Evolutionary conservation across 1,140 invertebrate species (phyloP).

Genomic region (Monomorium pharaonis): DNA sequence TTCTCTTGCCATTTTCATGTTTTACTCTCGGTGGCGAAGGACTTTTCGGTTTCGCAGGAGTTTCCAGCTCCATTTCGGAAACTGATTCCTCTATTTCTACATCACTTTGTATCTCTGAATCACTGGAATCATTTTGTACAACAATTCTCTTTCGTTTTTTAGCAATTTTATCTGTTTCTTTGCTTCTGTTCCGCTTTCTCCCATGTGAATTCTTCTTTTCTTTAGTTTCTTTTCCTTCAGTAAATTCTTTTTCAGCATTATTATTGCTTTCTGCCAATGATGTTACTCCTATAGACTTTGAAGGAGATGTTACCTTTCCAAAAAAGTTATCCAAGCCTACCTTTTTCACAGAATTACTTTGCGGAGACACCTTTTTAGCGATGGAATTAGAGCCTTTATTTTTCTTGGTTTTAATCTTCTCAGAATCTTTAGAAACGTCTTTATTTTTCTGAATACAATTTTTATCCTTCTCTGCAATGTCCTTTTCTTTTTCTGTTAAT

Average conservation of each 20-base stretch:
- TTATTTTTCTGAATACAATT: slow-evolving; percentile 37
- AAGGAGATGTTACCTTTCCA: neutral
- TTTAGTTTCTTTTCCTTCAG: neutral
- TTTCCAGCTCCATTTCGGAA: slow-evolving; percentile 50
- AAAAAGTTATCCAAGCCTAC: slow-evolving; percentile 22
- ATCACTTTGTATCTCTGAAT: slow-evolving; percentile 70
- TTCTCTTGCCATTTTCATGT: slow-evolving; percentile 74
- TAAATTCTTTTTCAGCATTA: slow-evolving; percentile 5
- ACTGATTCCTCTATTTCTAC: slow-evolving; percentile 62
- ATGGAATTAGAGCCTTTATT: slow-evolving; percentile 13
- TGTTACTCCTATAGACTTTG: neutral
- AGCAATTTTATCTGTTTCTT: slow-evolving; percentile 57
- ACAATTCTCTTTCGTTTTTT: slow-evolving; percentile 81
- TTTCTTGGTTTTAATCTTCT: slow-evolving; percentile 18
- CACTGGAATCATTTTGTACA: slow-evolving; percentile 76
- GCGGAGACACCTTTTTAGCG: neutral
- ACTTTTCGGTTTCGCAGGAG: slow-evolving; percentile 58
- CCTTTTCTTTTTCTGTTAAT: slow-evolving; percentile 40
- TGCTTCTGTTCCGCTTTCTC: slow-evolving; percentile 75
- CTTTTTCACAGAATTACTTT: neutral
- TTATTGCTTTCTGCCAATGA: neutral
- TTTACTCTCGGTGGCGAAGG: slow-evolving; percentile 70
- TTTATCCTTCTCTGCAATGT: slow-evolving; percentile 45
- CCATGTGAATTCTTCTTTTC: slow-evolving; percentile 56
- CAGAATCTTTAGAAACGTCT: neutral